Evolutionary conservation across 2,113 vertebrate species (phyloP).

Genomic region (Dolichotis patagonum): DNA sequence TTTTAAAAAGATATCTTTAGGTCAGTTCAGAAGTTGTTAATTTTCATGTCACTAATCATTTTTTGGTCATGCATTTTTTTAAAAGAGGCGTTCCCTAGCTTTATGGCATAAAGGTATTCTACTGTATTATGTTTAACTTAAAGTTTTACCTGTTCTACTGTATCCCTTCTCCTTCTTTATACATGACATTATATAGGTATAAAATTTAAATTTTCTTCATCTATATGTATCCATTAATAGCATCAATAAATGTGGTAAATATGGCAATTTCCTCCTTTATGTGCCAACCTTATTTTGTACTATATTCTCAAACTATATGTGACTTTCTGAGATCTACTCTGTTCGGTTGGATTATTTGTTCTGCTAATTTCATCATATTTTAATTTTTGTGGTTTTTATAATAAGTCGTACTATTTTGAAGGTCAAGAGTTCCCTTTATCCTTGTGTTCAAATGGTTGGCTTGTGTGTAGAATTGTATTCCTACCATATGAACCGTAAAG

Average conservation of each 20-base stretch:
- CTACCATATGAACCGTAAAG: not conserved
- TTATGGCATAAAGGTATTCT: not conserved
- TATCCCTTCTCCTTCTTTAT: not conserved
- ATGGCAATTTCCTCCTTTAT: not conserved
- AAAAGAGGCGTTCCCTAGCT: not conserved
- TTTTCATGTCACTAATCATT: not conserved
- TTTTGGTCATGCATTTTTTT: not conserved
- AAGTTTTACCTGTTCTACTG: not conserved
- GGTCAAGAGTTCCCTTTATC: not conserved
- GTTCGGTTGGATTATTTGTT: not conserved
- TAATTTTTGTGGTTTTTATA: conserved; percentile 12
- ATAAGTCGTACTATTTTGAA: not conserved
- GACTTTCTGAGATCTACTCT: not conserved
- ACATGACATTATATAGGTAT: not conserved
- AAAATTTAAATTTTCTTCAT: conserved; percentile 3
- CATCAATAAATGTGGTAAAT: not conserved
- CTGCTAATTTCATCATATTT: not conserved
- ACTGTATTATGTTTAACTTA: not conserved
- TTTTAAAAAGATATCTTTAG: not conserved
- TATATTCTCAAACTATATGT: conserved; percentile 26
- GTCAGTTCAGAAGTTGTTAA: not conserved
- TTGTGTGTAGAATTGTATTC: conserved; percentile 5
- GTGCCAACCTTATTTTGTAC: not conserved
- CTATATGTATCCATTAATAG: not conserved
- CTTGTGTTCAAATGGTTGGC: not conserved